Base-by-base conservation (phyloP, 2,797 vertebrate species). In the Ceyx erithaca region DNA sequence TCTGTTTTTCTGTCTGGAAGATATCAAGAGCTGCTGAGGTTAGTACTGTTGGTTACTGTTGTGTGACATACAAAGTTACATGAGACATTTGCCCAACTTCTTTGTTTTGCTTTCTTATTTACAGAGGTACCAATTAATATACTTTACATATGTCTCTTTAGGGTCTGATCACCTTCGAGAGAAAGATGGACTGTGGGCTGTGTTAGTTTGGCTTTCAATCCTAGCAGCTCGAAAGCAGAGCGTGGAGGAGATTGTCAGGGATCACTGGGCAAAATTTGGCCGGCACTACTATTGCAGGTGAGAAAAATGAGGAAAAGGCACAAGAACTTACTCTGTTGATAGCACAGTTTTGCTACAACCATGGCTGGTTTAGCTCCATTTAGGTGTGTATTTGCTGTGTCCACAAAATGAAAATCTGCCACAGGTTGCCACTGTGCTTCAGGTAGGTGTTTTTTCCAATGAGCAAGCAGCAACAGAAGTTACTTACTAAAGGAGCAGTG, bases 261-360 rank as follows among this genome's bases (percentile, higher is more conserved):
- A 99, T 91, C 99, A 99, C 96, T 99, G 99, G 99, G 95, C 98
- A 93, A 99, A 98, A 96, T 98, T 99, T 96, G 99, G 99, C 89
- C 98, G 99, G 41, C 99, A 99, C 94, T 99, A 99, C 95, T 99
- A 98, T 95, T 99, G 99, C 98, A 99, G 99, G 99, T 99, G 92
- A 98, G 90, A 52, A 52, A 30, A 87, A 83, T 28, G 30, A 62
- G 33, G 23, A 54, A 59, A 31, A 61, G 15, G 14, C 11, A 35
- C 8, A 66, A 48, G 35, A 85, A 57, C 4, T 33, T 68, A 18
- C 0, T 2, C 4, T 37, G 63, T 20, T 52, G n/a, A 16, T 59
- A 17, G 21, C 20, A 62, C 9, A 55, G 7, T 73, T 71, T 28
- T 70, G 8, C 30, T 76, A 2, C 35, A 58, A 4, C 20, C 2